Evolutionary conservation across 2,888 invertebrate genomes (phyloP), one percentile per base, ranked within the genome.

Genomic region (Polyploca ridens): DNA sequence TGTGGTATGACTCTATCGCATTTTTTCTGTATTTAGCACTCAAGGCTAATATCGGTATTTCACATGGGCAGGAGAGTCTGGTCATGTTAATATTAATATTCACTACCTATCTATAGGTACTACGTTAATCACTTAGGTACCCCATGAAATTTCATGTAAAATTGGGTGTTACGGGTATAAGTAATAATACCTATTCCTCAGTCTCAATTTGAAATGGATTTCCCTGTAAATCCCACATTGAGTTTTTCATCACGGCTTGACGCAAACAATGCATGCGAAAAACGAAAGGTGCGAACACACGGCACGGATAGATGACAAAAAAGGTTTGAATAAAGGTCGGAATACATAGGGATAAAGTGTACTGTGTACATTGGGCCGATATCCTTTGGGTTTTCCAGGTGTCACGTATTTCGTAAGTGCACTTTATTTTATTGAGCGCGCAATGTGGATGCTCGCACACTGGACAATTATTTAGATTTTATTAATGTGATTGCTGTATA

Each of bases 401-500:
- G 81, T 81, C 86, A 87, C 86, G 86, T 85, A 83, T 72, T 74
- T 72, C 69, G 67, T 66, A 67, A 77, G 74, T 74, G 75, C 73
- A 70, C 69, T 77, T 63, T 61, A 58, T 65, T 69, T 76, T 66
- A 73, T 77, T 74, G 72, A 70, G 71, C 75, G 68, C 69, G 72
- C 66, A 69, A 64, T 60, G 70, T 64, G 67, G 67, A 41, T 58
- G 65, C 64, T 63, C 44, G 60, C 67, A 75, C 68, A 13, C 41
- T 13, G 41, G 11, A 13, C 41, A 13, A 38, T 41, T 41, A 7
- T 7, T 41, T 41, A 7, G 13, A 13, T 41, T 13, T 10, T 38
- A 10, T 38, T 7, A 0, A 38, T 8, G 35, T 35, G 35, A 35
- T 5, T 35, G 27, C 27, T 1, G 27, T 27, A 27, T 1, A 27